phyloP scores from a whole-genome alignment of 1,140 invertebrate species.

The Paraescarpia echinospica region DNA sequence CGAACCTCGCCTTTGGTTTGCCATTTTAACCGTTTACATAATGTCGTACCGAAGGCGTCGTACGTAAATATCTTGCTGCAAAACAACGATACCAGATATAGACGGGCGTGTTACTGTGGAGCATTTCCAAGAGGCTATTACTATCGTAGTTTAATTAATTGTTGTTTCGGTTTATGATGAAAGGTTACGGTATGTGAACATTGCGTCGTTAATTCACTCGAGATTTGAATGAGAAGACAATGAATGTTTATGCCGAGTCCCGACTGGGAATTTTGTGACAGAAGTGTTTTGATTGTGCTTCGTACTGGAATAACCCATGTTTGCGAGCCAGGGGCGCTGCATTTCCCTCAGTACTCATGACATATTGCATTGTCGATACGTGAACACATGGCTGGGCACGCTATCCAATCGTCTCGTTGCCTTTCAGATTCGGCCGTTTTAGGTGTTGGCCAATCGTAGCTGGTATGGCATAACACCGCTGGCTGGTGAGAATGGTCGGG shows the following conservation, averaged over 20 bases:
- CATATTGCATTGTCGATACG: too few species aligned
- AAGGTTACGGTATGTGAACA: not conserved
- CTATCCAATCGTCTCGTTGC: too few species aligned
- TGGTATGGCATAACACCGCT: too few species aligned
- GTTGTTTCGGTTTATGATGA: not conserved
- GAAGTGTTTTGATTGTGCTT: not conserved
- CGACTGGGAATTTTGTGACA: not conserved
- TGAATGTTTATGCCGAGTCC: not conserved
- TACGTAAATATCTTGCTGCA: not conserved
- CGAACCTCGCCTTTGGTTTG: not conserved
- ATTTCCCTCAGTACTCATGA: too few species aligned
- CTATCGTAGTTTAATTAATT: not conserved
- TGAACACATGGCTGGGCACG: too few species aligned
- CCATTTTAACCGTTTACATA: not conserved
- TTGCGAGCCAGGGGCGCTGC: too few species aligned
- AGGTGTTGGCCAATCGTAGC: too few species aligned
- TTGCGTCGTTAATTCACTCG: not conserved
- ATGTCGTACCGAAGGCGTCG: not conserved
- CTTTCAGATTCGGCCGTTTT: too few species aligned
- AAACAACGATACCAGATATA: not conserved
- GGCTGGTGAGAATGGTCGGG: too few species aligned
- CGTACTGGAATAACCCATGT: too few species aligned
- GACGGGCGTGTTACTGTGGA: not conserved
- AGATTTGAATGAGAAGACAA: not conserved
- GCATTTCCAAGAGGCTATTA: not conserved